Evolutionary conservation across 2,113 vertebrate genomes (phyloP).

Genomic region (Jaculus jaculus): DNA sequence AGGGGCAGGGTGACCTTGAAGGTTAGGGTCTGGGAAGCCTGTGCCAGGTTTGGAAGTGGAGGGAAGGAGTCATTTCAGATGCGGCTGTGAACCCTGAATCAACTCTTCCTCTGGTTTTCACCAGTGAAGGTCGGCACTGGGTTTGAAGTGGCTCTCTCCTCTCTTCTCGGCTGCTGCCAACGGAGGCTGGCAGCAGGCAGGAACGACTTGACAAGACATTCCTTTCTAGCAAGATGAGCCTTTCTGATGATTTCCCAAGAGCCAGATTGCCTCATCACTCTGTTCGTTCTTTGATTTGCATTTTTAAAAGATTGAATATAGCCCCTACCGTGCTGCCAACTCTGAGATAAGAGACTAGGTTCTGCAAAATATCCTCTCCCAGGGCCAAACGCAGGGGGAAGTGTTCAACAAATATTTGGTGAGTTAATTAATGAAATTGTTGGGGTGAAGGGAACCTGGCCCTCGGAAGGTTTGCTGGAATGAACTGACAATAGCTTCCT

Average conservation of each 20-base stretch:
- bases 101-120: not conserved
- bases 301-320: not conserved
- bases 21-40: not conserved
- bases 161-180: not conserved
- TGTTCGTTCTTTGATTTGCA: slow-evolving; percentile 33
- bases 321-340: not conserved
- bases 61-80: not conserved
- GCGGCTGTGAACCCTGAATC: not conserved
- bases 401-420: not conserved
- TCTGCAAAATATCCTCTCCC: slow-evolving; percentile 1
- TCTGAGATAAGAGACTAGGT: slow-evolving; percentile 12
- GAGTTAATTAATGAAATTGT: slow-evolving; percentile 10
- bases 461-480: not conserved
- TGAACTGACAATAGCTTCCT: not conserved
- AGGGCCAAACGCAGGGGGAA: not conserved
- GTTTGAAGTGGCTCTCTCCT: not conserved
- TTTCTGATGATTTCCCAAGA: not conserved
- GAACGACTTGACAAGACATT: not conserved
- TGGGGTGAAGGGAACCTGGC: not conserved
- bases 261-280: not conserved
- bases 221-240: not conserved
- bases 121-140: not conserved
- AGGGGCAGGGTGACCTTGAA: not conserved
- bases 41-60: not conserved
- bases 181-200: not conserved